Base-by-base conservation (phyloP, 2,888 invertebrate genomes). In the Hecatera dysodea region DNA sequence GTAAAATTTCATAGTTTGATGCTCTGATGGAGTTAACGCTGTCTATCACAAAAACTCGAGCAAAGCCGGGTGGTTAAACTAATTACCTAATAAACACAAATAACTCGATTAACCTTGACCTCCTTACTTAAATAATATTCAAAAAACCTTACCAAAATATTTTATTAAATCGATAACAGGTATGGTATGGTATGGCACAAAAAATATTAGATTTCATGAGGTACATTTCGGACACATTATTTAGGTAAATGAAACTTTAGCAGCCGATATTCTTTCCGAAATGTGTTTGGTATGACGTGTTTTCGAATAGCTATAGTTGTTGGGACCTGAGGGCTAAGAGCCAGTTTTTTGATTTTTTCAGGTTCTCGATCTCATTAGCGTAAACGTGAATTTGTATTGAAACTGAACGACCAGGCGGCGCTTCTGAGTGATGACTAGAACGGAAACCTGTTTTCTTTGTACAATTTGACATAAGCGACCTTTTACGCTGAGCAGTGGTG, bases 51-150 rank as follows among this genome's bases (percentile, higher is more conserved):
- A 53, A 11, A 53, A 22, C 17, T 11, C 19, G 33, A 33, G 17
- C 24, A 27, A 2, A 24, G 5, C 36, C 24, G 1, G 48, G 17
- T 22, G 24, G 17, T 24, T 19, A 12, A 42, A 53, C 29, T 52
- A 48, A 15, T n/a, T n/a, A n/a, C n/a, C 22, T 46, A 42, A 50
- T 22, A 36, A n/a, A 44, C 62, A 67, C 27, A 59, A 48, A 57
- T 12, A 22, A 24, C 27, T 48, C 27, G 1, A 29, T 33, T 63
- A 9, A 55, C 66, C 76, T 76, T 76, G 71, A 71, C 76, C 76
- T 36, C 24, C 24, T 44, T 71, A 53, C 22, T 15, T 42, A 4
- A n/a, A 50, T 29, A n/a, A 59, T 72, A 66, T 66, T 55, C n/a
- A 53, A 63, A 72, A 53, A 63, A 72, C 1, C 5, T n/a, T 36